Evolutionary conservation across 1,140 invertebrate genomes (phyloP).

Genomic region (Cyclargus thomasi): DNA sequence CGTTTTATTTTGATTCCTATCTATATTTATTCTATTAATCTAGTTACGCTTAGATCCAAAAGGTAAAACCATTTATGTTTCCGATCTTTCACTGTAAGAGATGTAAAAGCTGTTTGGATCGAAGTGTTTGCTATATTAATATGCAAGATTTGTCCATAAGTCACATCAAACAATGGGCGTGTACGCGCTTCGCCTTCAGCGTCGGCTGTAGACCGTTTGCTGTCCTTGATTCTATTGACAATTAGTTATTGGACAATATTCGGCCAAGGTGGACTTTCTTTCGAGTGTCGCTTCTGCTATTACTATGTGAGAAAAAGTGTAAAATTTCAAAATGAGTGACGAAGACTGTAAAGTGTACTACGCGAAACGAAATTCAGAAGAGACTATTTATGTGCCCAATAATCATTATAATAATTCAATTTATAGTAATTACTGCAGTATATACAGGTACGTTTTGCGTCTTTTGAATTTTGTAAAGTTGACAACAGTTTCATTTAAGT

Average conservation of each 20-base stretch:
- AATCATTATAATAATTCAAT: conserved; percentile 69
- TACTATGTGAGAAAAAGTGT: conserved; percentile 23
- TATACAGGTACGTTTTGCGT: conserved; percentile 63
- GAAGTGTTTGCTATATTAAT: conserved; percentile 42
- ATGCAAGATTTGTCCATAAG: conserved; percentile 61
- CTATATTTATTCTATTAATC: too few relatives aligned
- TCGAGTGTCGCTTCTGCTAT: conserved; percentile 14
- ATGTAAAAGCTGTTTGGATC: neutral
- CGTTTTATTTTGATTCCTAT: too few relatives aligned
- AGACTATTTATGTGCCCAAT: conserved; percentile 54
- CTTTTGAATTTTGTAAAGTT: neutral
- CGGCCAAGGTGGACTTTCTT: conserved; percentile 37
- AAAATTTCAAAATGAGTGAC: conserved; percentile 56
- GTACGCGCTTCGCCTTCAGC: conserved; percentile 40
- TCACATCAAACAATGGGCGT: conserved; percentile 45
- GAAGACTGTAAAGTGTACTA: conserved; percentile 50
- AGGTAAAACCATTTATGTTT: neutral
- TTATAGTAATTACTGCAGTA: conserved; percentile 72
- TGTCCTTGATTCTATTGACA: conserved; percentile 57
- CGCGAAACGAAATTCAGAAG: conserved; percentile 49
- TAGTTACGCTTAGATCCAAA: neutral
- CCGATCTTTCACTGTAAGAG: neutral
- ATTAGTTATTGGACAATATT: conserved; percentile 60
- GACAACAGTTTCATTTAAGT: too few relatives aligned
- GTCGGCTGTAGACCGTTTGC: conserved; percentile 55